Evolutionary conservation across 2,113 vertebrate species (phyloP).

Genomic region (Sebastes schlegelii): DNA sequence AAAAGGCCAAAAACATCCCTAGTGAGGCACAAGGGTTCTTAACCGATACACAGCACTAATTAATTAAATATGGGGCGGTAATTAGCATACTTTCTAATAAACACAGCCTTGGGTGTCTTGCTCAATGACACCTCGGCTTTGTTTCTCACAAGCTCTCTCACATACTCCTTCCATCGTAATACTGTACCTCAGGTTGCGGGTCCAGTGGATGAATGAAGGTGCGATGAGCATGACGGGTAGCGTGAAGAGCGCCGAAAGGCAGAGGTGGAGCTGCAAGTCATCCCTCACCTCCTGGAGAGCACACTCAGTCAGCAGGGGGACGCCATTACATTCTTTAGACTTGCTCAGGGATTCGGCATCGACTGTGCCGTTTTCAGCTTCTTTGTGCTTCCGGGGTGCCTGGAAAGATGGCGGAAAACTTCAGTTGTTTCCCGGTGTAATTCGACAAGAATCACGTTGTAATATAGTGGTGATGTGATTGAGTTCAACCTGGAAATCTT

Average conservation of each 20-base stretch:
- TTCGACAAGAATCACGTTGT: neutral
- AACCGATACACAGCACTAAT: neutral
- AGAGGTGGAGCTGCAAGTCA: conserved; percentile 90
- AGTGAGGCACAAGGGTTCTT: neutral
- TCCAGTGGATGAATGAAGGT: conserved; percentile 94
- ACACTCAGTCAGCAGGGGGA: conserved; percentile 68
- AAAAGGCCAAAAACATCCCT: too few species aligned
- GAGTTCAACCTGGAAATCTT: conserved; percentile 54
- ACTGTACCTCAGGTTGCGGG: conserved; percentile 91
- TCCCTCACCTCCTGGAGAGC: conserved; percentile 82
- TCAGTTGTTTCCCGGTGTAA: accelerated
- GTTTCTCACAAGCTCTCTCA: too few species aligned
- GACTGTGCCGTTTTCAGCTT: conserved; percentile 57
- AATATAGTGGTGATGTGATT: neutral
- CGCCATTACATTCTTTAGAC: conserved; percentile 59
- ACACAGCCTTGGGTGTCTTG: neutral
- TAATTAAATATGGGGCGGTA: neutral
- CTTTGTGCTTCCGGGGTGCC: conserved; percentile 73
- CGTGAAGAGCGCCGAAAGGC: conserved; percentile 85
- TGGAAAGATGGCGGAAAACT: conserved; percentile 30
- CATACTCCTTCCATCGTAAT: neutral
- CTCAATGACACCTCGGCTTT: neutral
- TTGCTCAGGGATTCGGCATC: neutral
- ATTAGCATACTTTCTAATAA: neutral
- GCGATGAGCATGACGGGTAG: conserved; percentile 88